These are phyloP conservation scores for Coelopa frigida DNA, from an alignment of 1,140 invertebrate genomes.

Conservation along the genomic window DNA sequence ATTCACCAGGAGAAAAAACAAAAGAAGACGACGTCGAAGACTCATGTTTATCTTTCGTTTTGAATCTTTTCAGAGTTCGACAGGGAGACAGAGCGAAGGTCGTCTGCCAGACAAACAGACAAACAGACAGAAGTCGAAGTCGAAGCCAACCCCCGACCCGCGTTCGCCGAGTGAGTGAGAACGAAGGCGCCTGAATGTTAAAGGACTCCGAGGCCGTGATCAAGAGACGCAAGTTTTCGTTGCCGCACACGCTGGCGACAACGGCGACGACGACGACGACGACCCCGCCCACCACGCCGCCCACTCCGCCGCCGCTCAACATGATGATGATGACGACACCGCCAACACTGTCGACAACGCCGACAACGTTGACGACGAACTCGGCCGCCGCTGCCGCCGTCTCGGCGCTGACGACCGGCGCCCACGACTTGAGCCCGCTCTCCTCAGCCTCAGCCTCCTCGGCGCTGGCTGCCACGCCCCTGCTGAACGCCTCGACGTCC, in stretches of 20 bases:
- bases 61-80: conserved; percentile 8
- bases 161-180: background rate
- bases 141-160: background rate
- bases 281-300: conserved; percentile 37
- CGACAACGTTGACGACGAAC: conserved; percentile 24
- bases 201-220: conserved; percentile 36
- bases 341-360: conserved; percentile 8
- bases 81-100: background rate
- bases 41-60: conserved; percentile 5
- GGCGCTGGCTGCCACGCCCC: background rate
- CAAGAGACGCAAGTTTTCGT: conserved; percentile 37
- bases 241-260: conserved; percentile 12
- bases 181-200: conserved; percentile 26
- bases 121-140: background rate
- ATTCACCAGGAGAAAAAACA: conserved; percentile 1
- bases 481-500: background rate
- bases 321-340: conserved; percentile 19
- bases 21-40: background rate
- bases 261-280: background rate
- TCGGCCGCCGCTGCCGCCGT: conserved; percentile 1
- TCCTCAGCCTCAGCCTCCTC: too few relatives aligned
- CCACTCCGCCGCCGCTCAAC: conserved; percentile 32
- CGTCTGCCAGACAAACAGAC: background rate
- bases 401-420: background rate
- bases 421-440: too few relatives aligned